phyloP scores from a whole-genome alignment of 2,888 invertebrate species.

The Drosophila tanythrix region DNA sequence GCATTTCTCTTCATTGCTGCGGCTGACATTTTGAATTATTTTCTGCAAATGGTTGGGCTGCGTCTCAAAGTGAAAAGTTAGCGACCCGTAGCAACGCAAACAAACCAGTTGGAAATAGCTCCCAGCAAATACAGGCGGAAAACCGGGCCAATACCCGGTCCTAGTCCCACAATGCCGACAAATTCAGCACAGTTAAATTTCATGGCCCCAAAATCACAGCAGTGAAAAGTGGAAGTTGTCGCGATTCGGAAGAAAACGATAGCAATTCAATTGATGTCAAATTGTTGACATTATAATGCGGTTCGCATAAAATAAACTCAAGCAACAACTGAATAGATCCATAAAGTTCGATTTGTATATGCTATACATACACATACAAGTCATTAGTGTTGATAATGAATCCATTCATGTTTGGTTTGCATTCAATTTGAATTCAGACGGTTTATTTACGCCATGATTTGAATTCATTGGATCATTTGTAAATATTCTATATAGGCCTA shows the following conservation, averaged over 20 bases:
- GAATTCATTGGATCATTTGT: conserved; percentile 5
- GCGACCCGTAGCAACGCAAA: conserved; percentile 57
- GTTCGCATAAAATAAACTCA: conserved; percentile 10
- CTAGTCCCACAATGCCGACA: neutral
- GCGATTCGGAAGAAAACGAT: conserved; percentile 52
- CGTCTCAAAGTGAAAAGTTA: conserved; percentile 42
- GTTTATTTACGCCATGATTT: conserved; percentile 15
- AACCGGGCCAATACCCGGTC: neutral
- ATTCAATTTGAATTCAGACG: conserved; percentile 23
- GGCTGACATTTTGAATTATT: conserved; percentile 77
- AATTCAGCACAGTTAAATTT: conserved; percentile 33
- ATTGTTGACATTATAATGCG: conserved; percentile 36
- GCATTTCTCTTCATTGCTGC: conserved; percentile 63
- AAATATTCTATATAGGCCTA: neutral
- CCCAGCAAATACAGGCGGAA: neutral
- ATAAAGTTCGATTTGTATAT: conserved; percentile 29
- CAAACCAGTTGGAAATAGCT: conserved; percentile 38
- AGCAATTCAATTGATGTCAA: conserved; percentile 60
- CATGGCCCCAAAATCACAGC: conserved; percentile 32
- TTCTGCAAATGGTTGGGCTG: conserved; percentile 59
- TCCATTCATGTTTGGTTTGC: conserved; percentile 34
- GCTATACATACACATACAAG: neutral
- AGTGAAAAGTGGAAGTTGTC: conserved; percentile 46
- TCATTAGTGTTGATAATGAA: conserved; percentile 47
- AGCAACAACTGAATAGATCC: conserved; percentile 2